Base-by-base conservation (phyloP, 92 coral and sea anemone genomes). In the Phymanthus crucifer region DNA sequence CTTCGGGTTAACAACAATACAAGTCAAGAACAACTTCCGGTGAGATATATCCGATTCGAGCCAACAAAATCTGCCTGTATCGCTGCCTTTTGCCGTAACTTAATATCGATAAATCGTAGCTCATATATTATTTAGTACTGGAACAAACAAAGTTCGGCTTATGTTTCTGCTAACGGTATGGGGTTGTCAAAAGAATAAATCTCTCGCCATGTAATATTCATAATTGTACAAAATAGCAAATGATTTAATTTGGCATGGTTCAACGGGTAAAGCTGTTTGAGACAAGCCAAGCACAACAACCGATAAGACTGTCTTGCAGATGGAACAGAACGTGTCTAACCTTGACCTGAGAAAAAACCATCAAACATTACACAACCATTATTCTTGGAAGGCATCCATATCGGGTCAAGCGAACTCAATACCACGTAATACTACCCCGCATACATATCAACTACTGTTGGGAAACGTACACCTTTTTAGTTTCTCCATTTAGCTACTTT, bases 241-340 rank as follows among this genome's bases (percentile, higher is more conserved):
- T 43, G 48, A 43, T 43, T 2, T 10, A 10, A 43, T 43, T 10
- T 43, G 48, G 48, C 48, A 43, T 43, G 48, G 48, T 43, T 43
- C 13, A 43, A 43, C 2, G 48, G 48, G 48, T 43, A 43, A 2
- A 7, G 48, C 14, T 43, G 48, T 43, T 43, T 2, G 14, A 3
- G 13, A 43, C 48, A 43, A 43, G 48, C 14, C 48, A 21, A 54
- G 26, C 64, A 54, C 8, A 54, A 54, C 8, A 54, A 54, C 64
- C 4, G 64, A 54, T 54, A 54, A 21, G 27, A 54, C 14, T 21
- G 27, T 14, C 12, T 4, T 61, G 13, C 68, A 61, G 68, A 61
- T 29, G 72, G 57, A 43, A 12, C 38, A 38, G 47, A 32, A 77
- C 81, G 81, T 61, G 81, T 26, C 40, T 40, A 37, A 64, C 81